These are phyloP conservation scores for Eristalis tenax DNA, from an alignment of 2,888 invertebrate species.

Conservation along the genomic window DNA sequence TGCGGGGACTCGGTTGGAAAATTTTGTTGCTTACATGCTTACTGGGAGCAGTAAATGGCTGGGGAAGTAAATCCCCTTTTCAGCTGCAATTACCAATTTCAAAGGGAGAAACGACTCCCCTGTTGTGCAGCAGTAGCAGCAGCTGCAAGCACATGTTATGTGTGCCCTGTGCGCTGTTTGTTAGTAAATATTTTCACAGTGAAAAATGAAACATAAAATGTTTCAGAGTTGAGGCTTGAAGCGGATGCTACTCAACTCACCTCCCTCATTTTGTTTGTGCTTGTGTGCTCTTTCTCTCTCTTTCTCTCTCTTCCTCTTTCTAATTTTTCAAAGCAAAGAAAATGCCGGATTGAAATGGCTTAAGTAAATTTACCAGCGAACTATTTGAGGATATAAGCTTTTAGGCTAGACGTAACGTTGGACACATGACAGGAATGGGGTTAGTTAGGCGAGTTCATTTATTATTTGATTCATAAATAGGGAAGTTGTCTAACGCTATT, in stretches of 20 bases:
- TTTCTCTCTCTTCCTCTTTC: slow-evolving; percentile 25
- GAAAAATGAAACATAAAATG: slow-evolving; percentile 60
- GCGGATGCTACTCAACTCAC: background rate
- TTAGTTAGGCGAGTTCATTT: background rate
- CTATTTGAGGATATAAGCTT: slow-evolving; percentile 50
- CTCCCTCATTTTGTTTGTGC: background rate
- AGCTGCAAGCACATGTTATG: slow-evolving; percentile 43
- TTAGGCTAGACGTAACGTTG: background rate
- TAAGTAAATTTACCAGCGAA: slow-evolving; percentile 56
- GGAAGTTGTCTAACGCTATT: background rate
- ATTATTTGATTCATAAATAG: background rate
- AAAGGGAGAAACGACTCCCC: slow-evolving; percentile 25
- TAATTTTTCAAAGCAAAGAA: slow-evolving; percentile 49
- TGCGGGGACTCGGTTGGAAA: slow-evolving; percentile 50
- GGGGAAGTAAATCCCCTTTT: slow-evolving; percentile 51
- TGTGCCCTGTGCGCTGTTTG: slow-evolving; percentile 45
- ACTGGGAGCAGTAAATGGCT: slow-evolving; percentile 60
- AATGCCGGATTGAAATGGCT: slow-evolving; percentile 30
- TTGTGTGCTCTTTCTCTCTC: background rate
- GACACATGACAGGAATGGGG: background rate
- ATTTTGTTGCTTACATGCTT: slow-evolving; percentile 50
- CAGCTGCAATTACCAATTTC: slow-evolving; percentile 69
- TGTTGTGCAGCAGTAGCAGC: slow-evolving; percentile 31
- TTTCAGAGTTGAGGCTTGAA: slow-evolving; percentile 33
- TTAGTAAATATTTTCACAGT: slow-evolving; percentile 64